phyloP scores from a whole-genome alignment of 1,140 invertebrate genomes.

The Eumeta japonica region DNA sequence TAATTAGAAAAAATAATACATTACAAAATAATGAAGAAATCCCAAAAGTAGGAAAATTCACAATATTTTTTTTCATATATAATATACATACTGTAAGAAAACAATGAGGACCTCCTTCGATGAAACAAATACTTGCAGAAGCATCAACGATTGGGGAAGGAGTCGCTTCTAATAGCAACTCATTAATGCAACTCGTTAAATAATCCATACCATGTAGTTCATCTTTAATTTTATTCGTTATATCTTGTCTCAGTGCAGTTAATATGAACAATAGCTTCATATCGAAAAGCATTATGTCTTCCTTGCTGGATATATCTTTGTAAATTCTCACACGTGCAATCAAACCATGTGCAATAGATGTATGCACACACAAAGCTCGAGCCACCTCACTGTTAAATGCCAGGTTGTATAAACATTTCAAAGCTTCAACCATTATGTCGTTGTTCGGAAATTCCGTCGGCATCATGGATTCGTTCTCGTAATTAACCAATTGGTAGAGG shows the following conservation, averaged over 20 bases:
- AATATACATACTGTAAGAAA: conserved; percentile 24
- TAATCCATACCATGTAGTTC: conserved; percentile 79
- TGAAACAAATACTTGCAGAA: conserved; percentile 21
- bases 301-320: conserved; percentile 55
- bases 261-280: conserved; percentile 86
- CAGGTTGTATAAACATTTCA: conserved; percentile 89
- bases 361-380: conserved; percentile 68
- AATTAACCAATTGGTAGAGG: conserved; percentile 49
- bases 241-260: conserved; percentile 79
- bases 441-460: conserved; percentile 30
- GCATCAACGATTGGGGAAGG: conserved; percentile 10
- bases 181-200: conserved; percentile 77
- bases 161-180: conserved; percentile 62
- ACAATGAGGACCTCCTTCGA: conserved; percentile 21
- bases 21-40: neutral
- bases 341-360: conserved; percentile 71
- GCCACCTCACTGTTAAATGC: conserved; percentile 77
- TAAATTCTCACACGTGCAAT: conserved; percentile 74
- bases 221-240: conserved; percentile 68
- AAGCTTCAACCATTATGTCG: conserved; percentile 66
- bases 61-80: conserved; percentile 1
- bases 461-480: conserved; percentile 25
- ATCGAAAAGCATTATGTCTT: conserved; percentile 82
- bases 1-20: conserved; percentile 10
- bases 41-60: neutral